Evolutionary conservation across 2,113 vertebrate genomes (phyloP), one percentile per base, ranked within the genome.

Genomic region (Hippocampus barbouri): DNA sequence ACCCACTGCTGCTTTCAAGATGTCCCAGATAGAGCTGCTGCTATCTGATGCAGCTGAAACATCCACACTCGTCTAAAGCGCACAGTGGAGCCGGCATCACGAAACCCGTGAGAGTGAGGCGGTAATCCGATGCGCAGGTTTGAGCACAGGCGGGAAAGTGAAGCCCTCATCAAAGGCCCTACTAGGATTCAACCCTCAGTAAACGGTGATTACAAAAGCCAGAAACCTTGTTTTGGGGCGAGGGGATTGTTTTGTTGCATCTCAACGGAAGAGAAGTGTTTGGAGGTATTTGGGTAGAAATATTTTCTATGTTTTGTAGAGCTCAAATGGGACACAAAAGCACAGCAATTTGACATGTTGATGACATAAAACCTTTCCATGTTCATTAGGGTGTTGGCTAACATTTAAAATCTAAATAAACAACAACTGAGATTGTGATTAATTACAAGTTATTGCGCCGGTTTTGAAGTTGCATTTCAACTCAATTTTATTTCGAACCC

Each of bases 41-140:
- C 80, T 80, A 85, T 86, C 85, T 75, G 86, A 86, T 87, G 77
- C 68, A 74, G 64, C 71, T 75, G 68, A 76, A 82, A 79, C 76
- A 77, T 73, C 65, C 71, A 77, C 76, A 77, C 79, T 79, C 73
- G 76, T 82, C 77, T 80, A 78, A 80, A 76, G 85, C 71, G 30
- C 74, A 73, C 73, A 71, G 78, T 83, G 80, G 75, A 61, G 65
- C 72, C 69, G 69, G 71, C 78, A 68, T 76, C 71, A 80, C 71
- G 80, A 84, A 82, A 79, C 74, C 83, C 1, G 68, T 80, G 85
- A 80, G 79, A 86, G 74, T 56, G 60, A 27, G 3, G 23, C 61
- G 65, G 86, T 79, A 89, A 89, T 79, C 64, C 56, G 79, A 88
- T 4, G 60, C 86, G 78, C 74, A 80, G 27, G 57, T 73, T 83